Conservation (phyloP, 1,140 invertebrate genomes). For the Copidosoma floridanum region DNA sequence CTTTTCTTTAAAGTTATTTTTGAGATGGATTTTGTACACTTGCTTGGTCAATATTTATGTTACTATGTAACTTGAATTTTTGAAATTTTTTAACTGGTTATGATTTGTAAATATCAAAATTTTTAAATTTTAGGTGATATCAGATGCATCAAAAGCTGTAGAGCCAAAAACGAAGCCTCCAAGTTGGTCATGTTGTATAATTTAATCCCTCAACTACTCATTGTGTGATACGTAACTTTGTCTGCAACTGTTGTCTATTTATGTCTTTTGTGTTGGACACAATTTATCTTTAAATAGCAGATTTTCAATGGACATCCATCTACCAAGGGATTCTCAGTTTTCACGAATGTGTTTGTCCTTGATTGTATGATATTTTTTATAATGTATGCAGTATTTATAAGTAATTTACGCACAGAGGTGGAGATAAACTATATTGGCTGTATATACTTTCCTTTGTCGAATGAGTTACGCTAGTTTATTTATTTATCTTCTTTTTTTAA, state of each 20-base stretch:
- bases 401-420: no score
- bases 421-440: conserved; percentile 38
- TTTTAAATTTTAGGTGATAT: conserved; percentile 66
- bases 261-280: no score
- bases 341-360: conserved; percentile 39
- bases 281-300: conserved; percentile 43
- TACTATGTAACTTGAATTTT: no score
- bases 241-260: conserved; percentile 44
- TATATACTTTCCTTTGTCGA: conserved; percentile 23
- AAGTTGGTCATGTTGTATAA: conserved; percentile 71
- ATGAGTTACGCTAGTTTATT: conserved; percentile 10
- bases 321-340: conserved; percentile 41
- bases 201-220: conserved; percentile 61
- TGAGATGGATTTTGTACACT: no score
- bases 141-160: conserved; percentile 71
- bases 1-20: no score
- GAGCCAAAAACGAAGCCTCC: conserved; percentile 72
- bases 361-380: conserved; percentile 44
- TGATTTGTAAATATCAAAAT: neutral
- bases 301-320: conserved; percentile 27
- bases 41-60: no score
- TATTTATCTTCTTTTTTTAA: no score
- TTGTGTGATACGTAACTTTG: conserved; percentile 42
- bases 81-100: no score
- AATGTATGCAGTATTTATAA: conserved; percentile 39